Base-by-base conservation (phyloP, 2,888 invertebrate species). In the Synergus umbraculus region DNA sequence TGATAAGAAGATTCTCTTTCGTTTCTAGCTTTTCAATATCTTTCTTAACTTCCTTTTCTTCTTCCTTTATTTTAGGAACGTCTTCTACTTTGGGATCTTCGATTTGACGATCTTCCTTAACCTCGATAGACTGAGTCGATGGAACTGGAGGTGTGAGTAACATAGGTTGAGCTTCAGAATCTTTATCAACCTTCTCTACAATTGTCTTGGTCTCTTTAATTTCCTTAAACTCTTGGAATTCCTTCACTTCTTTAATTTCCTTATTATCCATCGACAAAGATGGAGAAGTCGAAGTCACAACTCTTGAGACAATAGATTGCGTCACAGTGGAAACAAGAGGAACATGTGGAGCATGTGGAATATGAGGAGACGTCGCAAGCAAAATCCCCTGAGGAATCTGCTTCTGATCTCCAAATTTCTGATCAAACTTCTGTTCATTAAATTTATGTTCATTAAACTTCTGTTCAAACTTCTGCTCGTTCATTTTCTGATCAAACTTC, bases 281-380 rank as follows among this genome's bases (percentile, higher is more conserved):
- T 3, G 88, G 79, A 41, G 85, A 81, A 4, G 84, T 83, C 0
- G 91, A 78, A 0, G 90, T 83, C 8, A 84, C 81, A 0, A 89
- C 84, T 18, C 88, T 86, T 4, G 86, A 83, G 7, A 87, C 88
- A 41, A 87, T 88, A 4, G 88, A 87, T 78, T 86, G 90, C 2
- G 88, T 80, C 5, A 87, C 86, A 1, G 89, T 87, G 4, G 91
- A 87, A 0, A 88, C 87, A 1, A 89, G 80, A 10, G 91, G 88
- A 15, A 86, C 77, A 41, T 86, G 83, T 0, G 82, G 18, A 0
- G 88, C 87, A 1, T 86, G 83, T 1, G 82, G 18, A 0, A 88
- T 87, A 1, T 86, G 83, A 0, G 82, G 83, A 43, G 88, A 81
- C 54, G 91, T 91, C 0, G 85, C 81, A 5, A 88, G 76, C 10